These are phyloP conservation scores for Xestia ashworthii DNA, from an alignment of 2,888 invertebrate genomes.

Conservation along the genomic window DNA sequence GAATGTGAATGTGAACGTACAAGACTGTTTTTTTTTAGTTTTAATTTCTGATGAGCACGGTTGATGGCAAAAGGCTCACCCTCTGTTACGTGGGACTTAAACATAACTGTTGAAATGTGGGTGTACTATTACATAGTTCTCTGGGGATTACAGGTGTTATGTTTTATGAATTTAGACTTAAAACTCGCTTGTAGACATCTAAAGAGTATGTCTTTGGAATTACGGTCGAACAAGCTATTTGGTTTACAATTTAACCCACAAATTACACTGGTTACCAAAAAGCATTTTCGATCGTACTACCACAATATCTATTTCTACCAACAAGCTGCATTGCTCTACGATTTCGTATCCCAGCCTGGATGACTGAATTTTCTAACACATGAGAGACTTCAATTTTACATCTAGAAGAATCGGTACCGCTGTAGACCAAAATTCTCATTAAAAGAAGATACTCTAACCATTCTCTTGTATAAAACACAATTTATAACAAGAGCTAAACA, in stretches of 20 bases:
- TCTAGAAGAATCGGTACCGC: background rate
- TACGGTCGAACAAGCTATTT: too few species aligned
- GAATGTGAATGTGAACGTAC: conserved; percentile 1
- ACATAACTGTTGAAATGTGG: too few species aligned
- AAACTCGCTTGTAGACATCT: too few species aligned
- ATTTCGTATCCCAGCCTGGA: background rate
- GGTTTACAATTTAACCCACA: too few species aligned
- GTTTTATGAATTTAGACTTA: background rate
- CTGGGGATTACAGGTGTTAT: too few species aligned
- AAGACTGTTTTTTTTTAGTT: background rate
- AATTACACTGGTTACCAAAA: too few species aligned
- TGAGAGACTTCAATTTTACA: background rate
- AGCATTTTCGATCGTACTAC: background rate
- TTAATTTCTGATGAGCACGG: background rate
- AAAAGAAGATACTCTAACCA: background rate
- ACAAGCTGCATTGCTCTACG: background rate
- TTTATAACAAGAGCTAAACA: conserved; percentile 6
- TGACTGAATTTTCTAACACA: background rate
- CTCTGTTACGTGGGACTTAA: too few species aligned
- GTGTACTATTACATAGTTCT: too few species aligned
- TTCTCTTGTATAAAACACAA: background rate
- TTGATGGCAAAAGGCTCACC: too few species aligned
- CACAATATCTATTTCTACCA: background rate
- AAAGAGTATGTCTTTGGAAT: too few species aligned
- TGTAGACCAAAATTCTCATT: background rate